Base-by-base conservation (phyloP, 1,140 invertebrate genomes). In the Trichogramma pretiosum region DNA sequence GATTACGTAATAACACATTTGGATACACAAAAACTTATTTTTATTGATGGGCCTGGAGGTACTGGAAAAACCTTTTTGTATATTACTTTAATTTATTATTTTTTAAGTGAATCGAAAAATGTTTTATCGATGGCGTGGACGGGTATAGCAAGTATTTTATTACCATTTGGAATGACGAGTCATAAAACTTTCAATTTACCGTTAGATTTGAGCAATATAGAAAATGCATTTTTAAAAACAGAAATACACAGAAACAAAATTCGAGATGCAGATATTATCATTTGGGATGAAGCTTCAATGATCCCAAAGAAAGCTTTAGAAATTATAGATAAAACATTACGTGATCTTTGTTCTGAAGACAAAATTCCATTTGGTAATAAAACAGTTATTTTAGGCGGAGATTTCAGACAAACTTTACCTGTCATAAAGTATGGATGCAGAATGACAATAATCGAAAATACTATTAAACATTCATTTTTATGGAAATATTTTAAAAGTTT, bases 231-330 rank as follows among this genome's bases (percentile, higher is more conserved):
- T 28, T 11, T 28, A 28, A 5, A 28, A 28, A 7, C 11, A 28
- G 11, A 28, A 28, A 11, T 11, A 28, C 5, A 28, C 11, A 28
- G 11, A 28, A 28, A 28, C n/a, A 28, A 28, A 28, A 7, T 28
- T 5, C 11, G 24, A 7, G 24, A 28, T 7, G 24, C 24, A 28
- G 24, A 28, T n/a, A n/a, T n/a, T n/a, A n/a, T 26, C 11, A 28
- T 40, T 26, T 40, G 22, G 7, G 13, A 26, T 26, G 21, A 14
- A 23, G 26, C 26, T 24, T 18, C 24, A 7, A 28, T 24, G 38
- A 26, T 14, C 23, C 26, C 38, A 9, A 40, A 40, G 26, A 24
- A n/a, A 13, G 38, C 38, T 26, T 40, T 40, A 26, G 38, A 26
- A 40, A 18, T 24, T 11, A 11, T 17, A 26, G n/a, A 40, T 17